Percentiles rank a stretch among this genome's conserved stretches.
phyloP scores from a whole-genome alignment of 2,888 invertebrate species.

The Torymus aiolomorphi region DNA sequence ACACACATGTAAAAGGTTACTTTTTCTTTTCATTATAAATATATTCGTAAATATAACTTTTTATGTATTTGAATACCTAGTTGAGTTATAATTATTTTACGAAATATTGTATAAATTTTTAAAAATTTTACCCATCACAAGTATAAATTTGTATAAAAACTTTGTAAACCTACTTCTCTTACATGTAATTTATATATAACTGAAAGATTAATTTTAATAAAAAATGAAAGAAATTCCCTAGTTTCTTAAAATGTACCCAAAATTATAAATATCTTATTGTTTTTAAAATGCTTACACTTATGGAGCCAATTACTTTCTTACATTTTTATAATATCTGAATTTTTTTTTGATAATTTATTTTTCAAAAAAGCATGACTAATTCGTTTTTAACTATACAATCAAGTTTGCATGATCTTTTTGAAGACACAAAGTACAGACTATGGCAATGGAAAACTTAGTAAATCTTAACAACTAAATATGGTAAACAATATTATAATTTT shows the following conservation, averaged over 20 bases:
- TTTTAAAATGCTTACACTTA: slow-evolving; percentile 23
- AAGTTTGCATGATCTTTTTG: slow-evolving; percentile 31
- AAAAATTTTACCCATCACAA: slow-evolving; percentile 12
- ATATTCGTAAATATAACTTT: slow-evolving; percentile 21
- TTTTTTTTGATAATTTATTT: not conserved
- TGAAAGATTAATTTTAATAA: slow-evolving; percentile 20
- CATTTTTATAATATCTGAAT: slow-evolving; percentile 6
- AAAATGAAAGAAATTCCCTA: slow-evolving; percentile 19
- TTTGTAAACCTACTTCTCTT: slow-evolving; percentile 27
- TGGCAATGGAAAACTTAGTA: slow-evolving; percentile 42
- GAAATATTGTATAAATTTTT: slow-evolving; percentile 27
- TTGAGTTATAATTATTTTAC: slow-evolving; percentile 29
- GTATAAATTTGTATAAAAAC: slow-evolving; percentile 40
- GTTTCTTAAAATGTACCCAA: slow-evolving; percentile 5
- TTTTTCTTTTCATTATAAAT: slow-evolving; percentile 26
- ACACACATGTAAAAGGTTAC: slow-evolving; percentile 2
- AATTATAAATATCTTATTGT: slow-evolving; percentile 6
- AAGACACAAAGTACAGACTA: slow-evolving; percentile 18
- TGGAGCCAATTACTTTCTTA: slow-evolving; percentile 20
- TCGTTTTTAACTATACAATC: slow-evolving; percentile 1
- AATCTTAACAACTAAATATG: slow-evolving; percentile 26
- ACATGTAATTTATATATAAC: not conserved
- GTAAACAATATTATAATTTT: slow-evolving; percentile 44
- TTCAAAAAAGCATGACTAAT: too few relatives aligned
- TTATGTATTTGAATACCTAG: slow-evolving; percentile 17